These are phyloP conservation scores for Pipistrellus nathusii DNA, from an alignment of 2,797 vertebrate species.

Conservation along the genomic window DNA sequence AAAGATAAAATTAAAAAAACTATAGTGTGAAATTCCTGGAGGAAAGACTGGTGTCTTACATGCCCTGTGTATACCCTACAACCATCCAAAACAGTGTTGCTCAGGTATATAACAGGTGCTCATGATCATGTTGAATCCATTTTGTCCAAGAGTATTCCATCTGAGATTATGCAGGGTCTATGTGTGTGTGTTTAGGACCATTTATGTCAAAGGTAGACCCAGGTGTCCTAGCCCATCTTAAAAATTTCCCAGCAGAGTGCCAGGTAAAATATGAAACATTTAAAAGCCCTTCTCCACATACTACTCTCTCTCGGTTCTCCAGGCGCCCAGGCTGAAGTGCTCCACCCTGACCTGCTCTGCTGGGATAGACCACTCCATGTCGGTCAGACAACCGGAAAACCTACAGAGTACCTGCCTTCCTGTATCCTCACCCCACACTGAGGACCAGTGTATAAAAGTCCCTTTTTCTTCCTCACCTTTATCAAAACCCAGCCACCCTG, in stretches of 20 bases:
- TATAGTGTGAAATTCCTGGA: neutral
- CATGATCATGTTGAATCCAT: neutral
- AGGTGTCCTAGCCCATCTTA: neutral
- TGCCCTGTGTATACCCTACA: neutral
- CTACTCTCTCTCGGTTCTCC: neutral
- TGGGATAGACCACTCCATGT: neutral
- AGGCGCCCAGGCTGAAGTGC: neutral
- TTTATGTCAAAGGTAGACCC: neutral
- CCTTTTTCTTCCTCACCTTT: neutral
- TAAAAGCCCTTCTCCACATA: neutral
- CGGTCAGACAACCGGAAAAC: neutral
- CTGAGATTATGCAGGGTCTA: neutral
- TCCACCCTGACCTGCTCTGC: neutral
- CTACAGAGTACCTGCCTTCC: neutral
- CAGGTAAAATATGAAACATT: slow-evolving; percentile 10
- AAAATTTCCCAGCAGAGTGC: neutral
- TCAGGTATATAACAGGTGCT: neutral
- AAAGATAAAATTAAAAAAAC: neutral
- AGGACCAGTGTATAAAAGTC: neutral
- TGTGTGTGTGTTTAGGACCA: neutral
- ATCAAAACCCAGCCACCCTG: neutral
- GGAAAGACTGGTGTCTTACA: neutral
- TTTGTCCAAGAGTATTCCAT: slow-evolving; percentile 1
- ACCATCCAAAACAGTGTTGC: neutral
- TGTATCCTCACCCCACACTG: neutral